A percentile compares a stretch with the other conserved stretches of the same genome.
Evolutionary conservation across 2,797 vertebrate species (phyloP).

Genomic region (Galago senegalensis): DNA sequence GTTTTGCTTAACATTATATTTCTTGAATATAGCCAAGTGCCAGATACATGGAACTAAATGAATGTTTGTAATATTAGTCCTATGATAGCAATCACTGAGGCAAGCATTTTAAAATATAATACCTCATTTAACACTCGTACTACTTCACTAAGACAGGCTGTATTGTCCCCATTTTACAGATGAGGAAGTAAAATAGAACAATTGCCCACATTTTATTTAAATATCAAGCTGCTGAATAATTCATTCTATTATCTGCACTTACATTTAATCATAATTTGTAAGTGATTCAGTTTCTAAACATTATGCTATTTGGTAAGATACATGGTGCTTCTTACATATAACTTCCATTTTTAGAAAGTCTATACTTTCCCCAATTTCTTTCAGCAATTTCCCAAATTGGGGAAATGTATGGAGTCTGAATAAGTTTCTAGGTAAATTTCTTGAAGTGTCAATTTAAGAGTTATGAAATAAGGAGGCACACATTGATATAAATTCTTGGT

Average conservation of each 20-base stretch:
- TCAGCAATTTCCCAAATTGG: too few species aligned
- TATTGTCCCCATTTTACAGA: constrained; percentile 1
- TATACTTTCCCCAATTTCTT: too few species aligned
- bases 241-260: constrained; percentile 79
- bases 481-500: background rate
- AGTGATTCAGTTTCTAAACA: constrained; percentile 62
- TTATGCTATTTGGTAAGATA: constrained; percentile 61
- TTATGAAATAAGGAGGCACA: background rate
- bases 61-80: background rate
- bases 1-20: background rate
- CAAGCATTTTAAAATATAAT: background rate
- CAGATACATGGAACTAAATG: background rate
- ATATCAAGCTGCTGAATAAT: background rate
- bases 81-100: background rate
- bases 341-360: constrained; percentile 44
- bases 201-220: constrained; percentile 48
- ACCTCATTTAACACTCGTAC: background rate
- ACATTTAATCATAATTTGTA: constrained; percentile 76
- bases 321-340: constrained; percentile 23
- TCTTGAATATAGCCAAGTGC: background rate
- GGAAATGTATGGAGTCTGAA: constrained; percentile 33
- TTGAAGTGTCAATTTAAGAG: constrained; percentile 46
- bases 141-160: background rate
- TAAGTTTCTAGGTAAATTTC: constrained; percentile 41
- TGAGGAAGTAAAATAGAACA: background rate